phyloP scores from a whole-genome alignment of 2,797 vertebrate species.

The Propithecus perrieri region DNA sequence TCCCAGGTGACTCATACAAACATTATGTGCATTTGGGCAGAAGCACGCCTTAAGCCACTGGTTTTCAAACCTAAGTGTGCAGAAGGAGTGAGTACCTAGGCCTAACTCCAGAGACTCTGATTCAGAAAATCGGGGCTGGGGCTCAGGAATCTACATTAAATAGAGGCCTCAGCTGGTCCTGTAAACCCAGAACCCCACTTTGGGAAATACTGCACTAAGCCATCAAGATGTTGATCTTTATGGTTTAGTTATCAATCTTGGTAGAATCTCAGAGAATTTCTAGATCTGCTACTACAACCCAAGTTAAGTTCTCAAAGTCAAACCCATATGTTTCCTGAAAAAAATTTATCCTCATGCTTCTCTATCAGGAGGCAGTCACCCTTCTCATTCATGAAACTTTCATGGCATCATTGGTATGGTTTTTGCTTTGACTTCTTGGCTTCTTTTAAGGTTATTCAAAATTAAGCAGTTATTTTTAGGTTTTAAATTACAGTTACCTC shows the following conservation, averaged over 20 bases:
- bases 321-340: background rate
- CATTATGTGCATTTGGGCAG: background rate
- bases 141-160: background rate
- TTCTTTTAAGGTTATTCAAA: constrained; percentile 10
- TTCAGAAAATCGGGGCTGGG: background rate
- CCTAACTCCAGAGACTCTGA: constrained; percentile 6
- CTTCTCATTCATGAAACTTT: background rate
- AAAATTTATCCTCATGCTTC: background rate
- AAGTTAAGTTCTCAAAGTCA: constrained; percentile 12
- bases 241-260: constrained; percentile 29
- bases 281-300: background rate
- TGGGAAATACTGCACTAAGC: constrained; percentile 8
- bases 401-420: background rate
- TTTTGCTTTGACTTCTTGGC: constrained; percentile 1
- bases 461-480: constrained; percentile 19
- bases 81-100: background rate
- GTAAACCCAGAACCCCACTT: background rate
- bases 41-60: background rate
- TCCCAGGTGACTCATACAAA: background rate
- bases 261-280: background rate
- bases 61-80: background rate
- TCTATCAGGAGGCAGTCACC: background rate
- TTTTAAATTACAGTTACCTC: background rate
- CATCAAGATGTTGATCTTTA: background rate
- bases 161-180: background rate